A percentile compares a stretch with the other conserved stretches of the same genome.
Evolutionary conservation across 2,888 invertebrate genomes (phyloP).

Genomic region (Aradus depressus): DNA sequence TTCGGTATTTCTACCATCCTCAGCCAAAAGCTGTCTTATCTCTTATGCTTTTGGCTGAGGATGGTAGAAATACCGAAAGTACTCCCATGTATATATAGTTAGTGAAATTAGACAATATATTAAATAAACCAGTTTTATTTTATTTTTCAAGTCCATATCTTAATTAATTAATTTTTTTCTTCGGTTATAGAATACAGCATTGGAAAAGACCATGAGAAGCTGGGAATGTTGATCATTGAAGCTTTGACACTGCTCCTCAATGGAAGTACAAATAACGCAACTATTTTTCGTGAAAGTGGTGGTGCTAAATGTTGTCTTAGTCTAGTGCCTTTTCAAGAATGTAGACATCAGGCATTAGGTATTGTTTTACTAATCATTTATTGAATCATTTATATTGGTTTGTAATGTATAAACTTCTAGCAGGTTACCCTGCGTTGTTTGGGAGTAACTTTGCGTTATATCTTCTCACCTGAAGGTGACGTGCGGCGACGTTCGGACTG

Average conservation of each 20-base stretch:
- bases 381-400: neutral
- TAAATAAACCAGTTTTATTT: neutral
- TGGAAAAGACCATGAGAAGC: conserved; percentile 31
- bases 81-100: too few relatives aligned
- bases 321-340: conserved; percentile 70
- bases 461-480: too few relatives aligned
- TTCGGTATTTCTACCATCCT: too few relatives aligned
- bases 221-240: conserved; percentile 79
- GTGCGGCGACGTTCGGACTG: too few relatives aligned
- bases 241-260: conserved; percentile 71
- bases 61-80: too few relatives aligned
- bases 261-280: conserved; percentile 78
- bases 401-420: too few relatives aligned
- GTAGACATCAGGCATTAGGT: conserved; percentile 71
- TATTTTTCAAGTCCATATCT: neutral
- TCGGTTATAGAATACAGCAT: conserved; percentile 9
- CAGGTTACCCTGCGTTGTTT: too few relatives aligned
- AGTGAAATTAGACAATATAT: neutral
- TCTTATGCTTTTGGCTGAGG: too few relatives aligned
- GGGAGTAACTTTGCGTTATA: too few relatives aligned
- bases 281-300: conserved; percentile 85
- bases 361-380: conserved; percentile 29
- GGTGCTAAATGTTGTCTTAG: conserved; percentile 87
- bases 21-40: too few relatives aligned
- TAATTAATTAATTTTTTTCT: neutral